Base-by-base conservation (phyloP, 2,113 vertebrate genomes). In the Sapajus apella region DNA sequence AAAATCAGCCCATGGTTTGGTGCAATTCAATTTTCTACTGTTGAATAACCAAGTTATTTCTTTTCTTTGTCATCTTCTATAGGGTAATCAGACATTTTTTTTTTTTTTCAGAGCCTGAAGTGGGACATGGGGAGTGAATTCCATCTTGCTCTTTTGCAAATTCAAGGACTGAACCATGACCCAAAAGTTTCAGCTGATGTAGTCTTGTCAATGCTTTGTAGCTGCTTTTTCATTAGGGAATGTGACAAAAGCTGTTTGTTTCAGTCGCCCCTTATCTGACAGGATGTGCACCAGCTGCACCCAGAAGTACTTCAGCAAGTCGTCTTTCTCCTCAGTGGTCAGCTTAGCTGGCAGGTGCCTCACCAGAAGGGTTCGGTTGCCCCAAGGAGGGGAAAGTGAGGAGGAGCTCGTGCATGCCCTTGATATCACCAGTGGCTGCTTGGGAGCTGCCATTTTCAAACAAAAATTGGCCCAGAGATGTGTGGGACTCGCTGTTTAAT, bases 1-100 rank as follows among this genome's bases (percentile, higher is more conserved):
- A 99, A 99, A 17, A 99, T 99, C 98, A 99, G 98, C 99, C 99
- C 99, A 61, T 99, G 99, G 83, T 43, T 99, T 9, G 99, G 99
- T 47, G 99, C 99, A 79, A 99, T 98, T 97, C 99, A 99, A 58
- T 96, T 99, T 85, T 99, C 99, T 98, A 99, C 98, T 94, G 99
- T 98, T 43, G 99, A 97, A 97, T 99, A 98, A 30, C 87, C 98
- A 91, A 98, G 96, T 45, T 99, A 98, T 96, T 93, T 98, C 75
- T 98, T 99, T 90, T 98, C 98, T 97, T 98, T 98, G 47, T 98
- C 98, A 92, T 99, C 98, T 95, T 99, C 98, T 56, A 98, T 87
- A 91, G 96, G 96, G 25, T 98, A 97, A 82, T 98, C 98, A 92
- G 87, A 97, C 83, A 98, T 99, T 98, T 98, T 98, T 84, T 84